These are phyloP conservation scores for Nerophis ophidion DNA, from an alignment of 2,113 vertebrate genomes.

Conservation along the genomic window DNA sequence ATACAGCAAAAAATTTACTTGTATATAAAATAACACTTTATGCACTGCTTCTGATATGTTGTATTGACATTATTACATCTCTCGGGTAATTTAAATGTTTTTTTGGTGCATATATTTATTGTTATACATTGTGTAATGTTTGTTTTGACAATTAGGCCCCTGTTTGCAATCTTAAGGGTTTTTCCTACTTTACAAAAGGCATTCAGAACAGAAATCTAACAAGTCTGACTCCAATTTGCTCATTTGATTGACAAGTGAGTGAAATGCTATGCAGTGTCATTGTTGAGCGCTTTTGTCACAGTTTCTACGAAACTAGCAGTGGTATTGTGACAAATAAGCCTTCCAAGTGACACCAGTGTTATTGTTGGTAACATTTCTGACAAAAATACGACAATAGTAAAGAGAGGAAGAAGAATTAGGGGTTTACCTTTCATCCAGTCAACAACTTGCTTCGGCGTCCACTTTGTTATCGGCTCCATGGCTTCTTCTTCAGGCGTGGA, in stretches of 20 bases:
- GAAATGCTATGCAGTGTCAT: slow-evolving; percentile 18
- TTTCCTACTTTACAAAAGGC: not conserved
- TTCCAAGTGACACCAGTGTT: not conserved
- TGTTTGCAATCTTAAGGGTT: no score
- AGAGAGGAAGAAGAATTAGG: not conserved
- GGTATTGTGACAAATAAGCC: slow-evolving; percentile 4
- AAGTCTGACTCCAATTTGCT: not conserved
- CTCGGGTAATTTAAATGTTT: no score
- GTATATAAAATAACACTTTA: not conserved
- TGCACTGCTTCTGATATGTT: no score
- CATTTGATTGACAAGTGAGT: slow-evolving; percentile 3
- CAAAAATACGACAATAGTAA: no score
- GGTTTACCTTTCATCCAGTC: slow-evolving; percentile 76
- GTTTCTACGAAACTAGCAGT: slow-evolving; percentile 67
- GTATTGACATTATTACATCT: no score
- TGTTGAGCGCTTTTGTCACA: slow-evolving; percentile 52
- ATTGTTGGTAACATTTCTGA: not conserved
- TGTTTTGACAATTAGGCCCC: no score
- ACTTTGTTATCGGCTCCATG: slow-evolving; percentile 78
- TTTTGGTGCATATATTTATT: no score
- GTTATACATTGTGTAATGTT: no score
- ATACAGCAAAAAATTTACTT: not conserved
- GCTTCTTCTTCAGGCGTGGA: slow-evolving; percentile 16
- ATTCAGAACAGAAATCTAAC: not conserved
- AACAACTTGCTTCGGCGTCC: slow-evolving; percentile 75